Conservation (phyloP, 2,888 invertebrate genomes). For the Nomada goodeniana region DNA sequence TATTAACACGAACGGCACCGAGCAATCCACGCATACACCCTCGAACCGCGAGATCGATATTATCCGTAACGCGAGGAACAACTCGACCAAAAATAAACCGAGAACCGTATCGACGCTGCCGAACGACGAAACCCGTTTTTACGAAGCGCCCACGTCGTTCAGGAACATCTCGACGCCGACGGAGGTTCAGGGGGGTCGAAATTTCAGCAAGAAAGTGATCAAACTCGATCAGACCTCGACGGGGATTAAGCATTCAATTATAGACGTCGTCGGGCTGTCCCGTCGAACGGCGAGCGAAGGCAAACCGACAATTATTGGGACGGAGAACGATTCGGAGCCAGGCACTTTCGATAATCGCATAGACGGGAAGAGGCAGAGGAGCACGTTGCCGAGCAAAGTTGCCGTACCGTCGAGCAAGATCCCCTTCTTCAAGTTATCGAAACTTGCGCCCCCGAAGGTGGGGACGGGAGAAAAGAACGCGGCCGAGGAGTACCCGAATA, state of each 20-base stretch:
- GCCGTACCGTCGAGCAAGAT: conserved; percentile 32
- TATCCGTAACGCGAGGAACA: background rate
- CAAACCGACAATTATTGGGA: conserved; percentile 53
- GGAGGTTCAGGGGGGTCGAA: conserved; percentile 1
- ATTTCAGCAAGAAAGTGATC: conserved; percentile 17
- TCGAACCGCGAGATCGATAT: conserved; percentile 7
- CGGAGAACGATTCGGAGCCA: conserved; percentile 26
- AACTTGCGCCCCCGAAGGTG: conserved; percentile 23
- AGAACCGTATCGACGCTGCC: background rate
- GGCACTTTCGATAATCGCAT: conserved; percentile 66
- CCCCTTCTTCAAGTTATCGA: conserved; percentile 40
- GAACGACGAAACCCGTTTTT: conserved; percentile 42
- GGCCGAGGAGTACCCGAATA: conserved; percentile 45
- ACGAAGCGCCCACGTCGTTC: conserved; percentile 65
- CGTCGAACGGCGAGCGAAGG: conserved; percentile 39
- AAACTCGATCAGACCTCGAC: conserved; percentile 37
- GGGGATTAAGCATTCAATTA: conserved; percentile 63
- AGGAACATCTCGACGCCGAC: conserved; percentile 44
- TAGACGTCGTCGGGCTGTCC: conserved; percentile 32
- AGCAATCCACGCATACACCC: conserved; percentile 23
- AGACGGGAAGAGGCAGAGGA: conserved; percentile 41
- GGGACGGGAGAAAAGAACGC: conserved; percentile 25
- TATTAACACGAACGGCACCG: background rate
- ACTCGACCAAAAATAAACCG: background rate
- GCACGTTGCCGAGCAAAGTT: conserved; percentile 51